phyloP scores from a whole-genome alignment of 1,140 invertebrate genomes.

The Scaptomyza hsui region DNA sequence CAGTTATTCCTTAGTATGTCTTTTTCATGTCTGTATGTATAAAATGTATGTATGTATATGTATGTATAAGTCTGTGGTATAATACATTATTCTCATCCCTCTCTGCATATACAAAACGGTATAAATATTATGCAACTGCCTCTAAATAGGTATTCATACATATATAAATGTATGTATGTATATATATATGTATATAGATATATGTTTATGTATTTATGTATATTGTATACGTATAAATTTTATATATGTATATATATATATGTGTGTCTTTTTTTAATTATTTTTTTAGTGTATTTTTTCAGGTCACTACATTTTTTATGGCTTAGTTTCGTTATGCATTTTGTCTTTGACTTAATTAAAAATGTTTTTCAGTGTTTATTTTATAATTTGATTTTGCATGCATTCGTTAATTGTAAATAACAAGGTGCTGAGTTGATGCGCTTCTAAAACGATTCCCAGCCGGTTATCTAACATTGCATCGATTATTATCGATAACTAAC shows the following conservation, averaged over 20 bases:
- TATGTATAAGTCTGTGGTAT: background rate
- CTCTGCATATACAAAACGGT: conserved; percentile 67
- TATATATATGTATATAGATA: conserved; percentile 35
- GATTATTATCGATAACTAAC: conserved; percentile 17
- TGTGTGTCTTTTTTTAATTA: conserved; percentile 13
- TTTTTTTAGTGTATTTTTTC: conserved; percentile 42
- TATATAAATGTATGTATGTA: conserved; percentile 35
- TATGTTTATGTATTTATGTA: conserved; percentile 17
- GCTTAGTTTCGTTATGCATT: conserved; percentile 35
- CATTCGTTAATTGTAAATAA: conserved; percentile 11
- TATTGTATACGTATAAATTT: conserved; percentile 60
- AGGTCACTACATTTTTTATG: conserved; percentile 77
- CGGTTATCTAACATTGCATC: conserved; percentile 48
- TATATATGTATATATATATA: conserved; percentile 6
- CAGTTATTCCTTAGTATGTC: conserved; percentile 20
- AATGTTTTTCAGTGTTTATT: background rate
- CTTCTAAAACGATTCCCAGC: conserved; percentile 58
- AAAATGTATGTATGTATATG: conserved; percentile 26
- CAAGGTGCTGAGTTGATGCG: conserved; percentile 12
- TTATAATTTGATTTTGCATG: conserved; percentile 8
- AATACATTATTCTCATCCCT: conserved; percentile 17
- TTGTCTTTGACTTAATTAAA: conserved; percentile 26
- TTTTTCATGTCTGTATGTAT: conserved; percentile 20
- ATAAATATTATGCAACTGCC: conserved; percentile 65
- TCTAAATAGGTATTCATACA: conserved; percentile 46